Percentiles rank a stretch among this genome's conserved stretches.
Conservation (phyloP, 1,140 invertebrate species). For the Leptopilina clavipes region DNA sequence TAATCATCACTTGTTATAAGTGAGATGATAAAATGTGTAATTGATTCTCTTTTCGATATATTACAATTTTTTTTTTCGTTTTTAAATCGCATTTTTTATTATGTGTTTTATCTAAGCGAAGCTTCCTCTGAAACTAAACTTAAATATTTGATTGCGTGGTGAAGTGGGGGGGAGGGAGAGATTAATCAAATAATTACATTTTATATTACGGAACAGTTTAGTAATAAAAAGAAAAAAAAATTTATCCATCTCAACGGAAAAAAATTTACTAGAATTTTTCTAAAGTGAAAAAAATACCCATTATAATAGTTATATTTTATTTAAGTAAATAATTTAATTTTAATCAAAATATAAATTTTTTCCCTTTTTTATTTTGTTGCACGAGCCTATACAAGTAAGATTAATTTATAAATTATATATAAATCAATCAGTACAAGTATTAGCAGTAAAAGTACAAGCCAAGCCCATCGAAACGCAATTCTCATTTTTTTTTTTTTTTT, state of each 20-base stretch:
- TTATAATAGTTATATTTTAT: no score
- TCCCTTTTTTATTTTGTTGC: no score
- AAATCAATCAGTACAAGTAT: not conserved
- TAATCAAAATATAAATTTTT: no score
- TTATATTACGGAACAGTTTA: not conserved
- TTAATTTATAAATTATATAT: not conserved
- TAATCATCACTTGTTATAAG: slow-evolving; percentile 42
- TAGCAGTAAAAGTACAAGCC: slow-evolving; percentile 13
- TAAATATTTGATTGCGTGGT: not conserved
- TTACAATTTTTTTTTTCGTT: slow-evolving; percentile 1
- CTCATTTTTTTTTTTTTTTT: no score
- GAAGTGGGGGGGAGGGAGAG: not conserved
- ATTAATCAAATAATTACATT: slow-evolving; percentile 2
- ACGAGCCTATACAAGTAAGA: not conserved
- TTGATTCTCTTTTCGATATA: slow-evolving; percentile 18
- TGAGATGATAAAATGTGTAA: not conserved
- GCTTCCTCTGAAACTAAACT: not conserved
- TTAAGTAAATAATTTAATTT: no score
- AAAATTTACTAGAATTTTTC: no score
- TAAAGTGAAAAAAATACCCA: no score
- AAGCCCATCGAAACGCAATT: slow-evolving; percentile 14
- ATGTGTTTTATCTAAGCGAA: not conserved
- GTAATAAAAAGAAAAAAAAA: no score
- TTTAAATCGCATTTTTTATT: slow-evolving; percentile 2
- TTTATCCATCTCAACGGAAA: no score